A percentile compares a stretch with the other conserved stretches of the same genome.
These are phyloP conservation scores for Zaprionus lachaisei DNA, from an alignment of 1,140 invertebrate species.

Conservation along the genomic window DNA sequence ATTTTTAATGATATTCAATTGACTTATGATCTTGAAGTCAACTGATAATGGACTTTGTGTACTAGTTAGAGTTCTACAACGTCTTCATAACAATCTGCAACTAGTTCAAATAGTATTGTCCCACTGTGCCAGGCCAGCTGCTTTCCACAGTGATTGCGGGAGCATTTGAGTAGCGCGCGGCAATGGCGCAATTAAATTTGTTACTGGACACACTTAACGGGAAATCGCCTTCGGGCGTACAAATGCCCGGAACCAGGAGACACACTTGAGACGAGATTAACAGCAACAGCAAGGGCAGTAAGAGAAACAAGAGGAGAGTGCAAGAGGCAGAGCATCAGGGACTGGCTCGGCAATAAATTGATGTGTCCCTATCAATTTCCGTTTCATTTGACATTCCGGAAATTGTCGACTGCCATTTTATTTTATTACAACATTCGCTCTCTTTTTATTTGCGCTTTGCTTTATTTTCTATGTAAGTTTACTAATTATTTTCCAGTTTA, in stretches of 20 bases:
- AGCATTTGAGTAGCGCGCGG: not conserved
- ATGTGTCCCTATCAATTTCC: slow-evolving; percentile 73
- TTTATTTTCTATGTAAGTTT: slow-evolving; percentile 20
- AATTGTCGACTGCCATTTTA: slow-evolving; percentile 43
- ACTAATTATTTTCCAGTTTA: slow-evolving; percentile 58
- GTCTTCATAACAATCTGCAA: not conserved
- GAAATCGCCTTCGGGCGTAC: slow-evolving; percentile 24
- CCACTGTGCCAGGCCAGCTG: slow-evolving; percentile 3
- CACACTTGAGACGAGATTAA: slow-evolving; percentile 13
- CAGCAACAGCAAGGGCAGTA: slow-evolving; percentile 2
- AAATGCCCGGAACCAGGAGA: slow-evolving; percentile 15
- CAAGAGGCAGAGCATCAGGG: slow-evolving; percentile 6
- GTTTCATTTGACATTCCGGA: slow-evolving; percentile 68
- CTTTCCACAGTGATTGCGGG: not conserved
- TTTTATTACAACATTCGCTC: slow-evolving; percentile 12
- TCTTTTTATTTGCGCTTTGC: not conserved
- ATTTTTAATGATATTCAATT: no score
- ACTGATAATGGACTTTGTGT: not conserved
- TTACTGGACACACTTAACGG: slow-evolving; percentile 52
- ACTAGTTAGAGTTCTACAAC: not conserved
- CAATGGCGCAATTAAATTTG: slow-evolving; percentile 61
- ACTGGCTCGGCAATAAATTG: slow-evolving; percentile 48
- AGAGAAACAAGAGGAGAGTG: not conserved
- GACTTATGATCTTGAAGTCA: no score
- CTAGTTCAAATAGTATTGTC: not conserved